Evolutionary conservation across 1,140 invertebrate species (phyloP), one percentile per base, ranked within the genome.

Genomic region (Drosophila serrata): DNA sequence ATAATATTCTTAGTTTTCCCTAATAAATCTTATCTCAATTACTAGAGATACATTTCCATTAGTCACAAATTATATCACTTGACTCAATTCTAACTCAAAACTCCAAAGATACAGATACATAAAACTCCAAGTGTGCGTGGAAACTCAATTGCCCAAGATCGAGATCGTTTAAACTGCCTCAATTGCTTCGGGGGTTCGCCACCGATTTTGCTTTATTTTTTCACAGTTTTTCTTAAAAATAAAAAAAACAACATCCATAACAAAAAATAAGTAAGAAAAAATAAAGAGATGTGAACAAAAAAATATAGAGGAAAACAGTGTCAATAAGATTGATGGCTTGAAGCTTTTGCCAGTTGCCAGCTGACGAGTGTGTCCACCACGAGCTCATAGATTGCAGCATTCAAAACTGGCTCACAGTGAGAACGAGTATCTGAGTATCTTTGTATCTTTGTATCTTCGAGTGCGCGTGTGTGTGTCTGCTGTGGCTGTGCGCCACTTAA

Each of bases 261-360:
- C n/a, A n/a, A 70, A 69, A 53, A 58, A 39, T 40, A n/a, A 48
- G n/a, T 35, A 57, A 69, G 13, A 49, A 49, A 57, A 40, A 72
- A 69, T n/a, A n/a, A n/a, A n/a, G n/a, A 55, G 13, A 37, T 53
- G 19, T 53, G 31, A 53, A 53, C 24, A 49, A 48, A 53, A 53
- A 49, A 48, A 53, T 37, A 55, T 55, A 55, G 51, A 55, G 51
- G 51, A 55, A 72, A 90, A 90, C 81, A 79, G 85, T 90, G 85
- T 85, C 85, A 90, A 90, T 90, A 90, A 90, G 85, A 90, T 90
- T 90, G 85, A 90, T 90, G 86, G 85, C 85, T 88, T 60, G 46
- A 75, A 90, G 82, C 64, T 77, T 63, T 81, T 58, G 62, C 72
- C 65, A 67, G 37, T 53, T 53, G 65, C 65, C 65, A 69, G 62